Percentiles rank a stretch among this genome's conserved stretches.
phyloP scores from a whole-genome alignment of 2,113 vertebrate species.

The Bos taurus region DNA sequence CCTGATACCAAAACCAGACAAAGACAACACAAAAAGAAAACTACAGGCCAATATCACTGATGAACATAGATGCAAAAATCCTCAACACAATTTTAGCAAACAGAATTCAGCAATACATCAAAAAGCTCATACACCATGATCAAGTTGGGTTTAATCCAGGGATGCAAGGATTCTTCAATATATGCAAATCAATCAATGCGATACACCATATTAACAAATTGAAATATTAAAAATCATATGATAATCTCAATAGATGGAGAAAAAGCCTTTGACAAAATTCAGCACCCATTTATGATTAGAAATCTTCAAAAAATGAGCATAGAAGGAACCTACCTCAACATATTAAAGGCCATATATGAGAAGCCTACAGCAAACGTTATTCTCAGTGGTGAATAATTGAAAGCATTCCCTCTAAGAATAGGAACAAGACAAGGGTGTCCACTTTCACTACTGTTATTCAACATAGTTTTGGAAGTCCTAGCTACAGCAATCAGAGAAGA shows the following conservation, averaged over 20 bases:
- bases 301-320: neutral
- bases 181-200: neutral
- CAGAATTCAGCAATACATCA: neutral
- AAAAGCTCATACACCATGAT: neutral
- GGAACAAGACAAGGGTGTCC: neutral
- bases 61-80: neutral
- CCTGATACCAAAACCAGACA: neutral
- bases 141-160: neutral
- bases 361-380: neutral
- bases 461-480: neutral
- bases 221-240: neutral
- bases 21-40: neutral
- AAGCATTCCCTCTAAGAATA: neutral
- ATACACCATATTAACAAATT: neutral
- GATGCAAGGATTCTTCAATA: neutral
- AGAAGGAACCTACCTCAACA: neutral
- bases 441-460: neutral
- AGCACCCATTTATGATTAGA: neutral
- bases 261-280: neutral
- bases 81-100: neutral
- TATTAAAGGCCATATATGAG: neutral
- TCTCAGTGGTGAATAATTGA: neutral
- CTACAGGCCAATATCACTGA: neutral
- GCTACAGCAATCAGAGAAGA: neutral
- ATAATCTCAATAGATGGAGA: neutral